phyloP scores from a whole-genome alignment of 2,113 vertebrate genomes.

The Dasyurus viverrinus region DNA sequence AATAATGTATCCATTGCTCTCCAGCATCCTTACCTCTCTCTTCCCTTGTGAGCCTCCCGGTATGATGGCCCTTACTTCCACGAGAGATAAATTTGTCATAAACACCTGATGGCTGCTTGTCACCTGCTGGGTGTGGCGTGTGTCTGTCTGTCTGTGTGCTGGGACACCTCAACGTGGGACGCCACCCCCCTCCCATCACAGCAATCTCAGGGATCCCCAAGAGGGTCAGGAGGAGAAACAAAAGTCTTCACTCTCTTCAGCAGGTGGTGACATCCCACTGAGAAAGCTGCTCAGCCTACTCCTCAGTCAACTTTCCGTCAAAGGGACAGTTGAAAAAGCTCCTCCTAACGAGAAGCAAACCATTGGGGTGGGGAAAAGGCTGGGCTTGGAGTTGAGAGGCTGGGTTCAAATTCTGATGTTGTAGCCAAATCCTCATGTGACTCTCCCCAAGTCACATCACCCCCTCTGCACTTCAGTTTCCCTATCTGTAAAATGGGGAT shows the following conservation, averaged over 20 bases:
- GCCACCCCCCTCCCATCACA: neutral
- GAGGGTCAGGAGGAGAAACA: neutral
- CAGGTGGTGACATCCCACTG: neutral
- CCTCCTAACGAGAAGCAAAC: neutral
- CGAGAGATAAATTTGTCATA: conserved; percentile 81
- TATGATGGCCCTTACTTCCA: conserved; percentile 62
- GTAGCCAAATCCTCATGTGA: neutral
- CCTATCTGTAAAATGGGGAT: neutral
- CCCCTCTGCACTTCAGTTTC: neutral
- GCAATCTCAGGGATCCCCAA: conserved; percentile 2
- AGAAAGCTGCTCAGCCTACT: neutral
- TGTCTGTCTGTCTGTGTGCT: neutral
- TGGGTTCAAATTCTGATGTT: neutral
- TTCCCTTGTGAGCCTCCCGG: conserved; percentile 29
- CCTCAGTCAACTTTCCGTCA: neutral
- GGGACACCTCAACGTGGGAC: conserved; percentile 44
- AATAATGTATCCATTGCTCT: conserved; percentile 88
- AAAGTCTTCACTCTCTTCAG: neutral
- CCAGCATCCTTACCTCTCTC: conserved; percentile 75
- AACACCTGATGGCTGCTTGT: conserved; percentile 64
- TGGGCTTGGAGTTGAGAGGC: neutral
- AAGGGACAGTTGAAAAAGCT: too few species aligned
- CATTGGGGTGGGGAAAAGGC: neutral
- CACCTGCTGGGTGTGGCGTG: neutral
- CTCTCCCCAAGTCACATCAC: too few species aligned